Percentiles rank a stretch among this genome's conserved stretches.
These are phyloP conservation scores for Neopipo cinnamomea DNA, from an alignment of 2,113 vertebrate species.

Conservation along the genomic window DNA sequence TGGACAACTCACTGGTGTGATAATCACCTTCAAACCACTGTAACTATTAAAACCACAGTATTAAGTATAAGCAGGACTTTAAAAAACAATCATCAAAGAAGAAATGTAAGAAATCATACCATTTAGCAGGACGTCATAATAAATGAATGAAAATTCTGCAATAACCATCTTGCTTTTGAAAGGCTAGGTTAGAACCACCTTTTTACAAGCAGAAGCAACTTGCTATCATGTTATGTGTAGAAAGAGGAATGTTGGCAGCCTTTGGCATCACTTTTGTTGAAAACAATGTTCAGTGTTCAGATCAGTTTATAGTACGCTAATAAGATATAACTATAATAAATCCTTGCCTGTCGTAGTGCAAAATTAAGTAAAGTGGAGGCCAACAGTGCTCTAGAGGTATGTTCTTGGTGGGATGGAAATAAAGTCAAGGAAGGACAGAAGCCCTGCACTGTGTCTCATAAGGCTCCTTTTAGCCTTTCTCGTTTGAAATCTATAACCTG, in stretches of 20 bases:
- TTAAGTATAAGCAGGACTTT: not conserved
- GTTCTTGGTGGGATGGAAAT: not conserved
- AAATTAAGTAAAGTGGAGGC: not conserved
- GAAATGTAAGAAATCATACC: not conserved
- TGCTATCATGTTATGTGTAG: not conserved
- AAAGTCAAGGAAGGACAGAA: not conserved
- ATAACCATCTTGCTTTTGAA: not conserved
- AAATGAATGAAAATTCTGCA: not conserved
- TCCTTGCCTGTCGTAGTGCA: not conserved
- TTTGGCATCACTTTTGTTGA: not conserved
- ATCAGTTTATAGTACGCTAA: not conserved
- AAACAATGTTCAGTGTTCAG: not conserved
- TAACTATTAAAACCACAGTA: not conserved
- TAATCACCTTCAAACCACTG: not conserved
- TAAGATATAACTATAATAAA: not conserved
- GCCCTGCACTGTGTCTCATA: not conserved
- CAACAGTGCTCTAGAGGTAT: not conserved
- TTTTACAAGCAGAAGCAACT: not conserved
- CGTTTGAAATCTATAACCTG: not conserved
- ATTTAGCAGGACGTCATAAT: not conserved
- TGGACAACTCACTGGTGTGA: not conserved
- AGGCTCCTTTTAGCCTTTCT: not conserved
- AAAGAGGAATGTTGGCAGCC: not conserved
- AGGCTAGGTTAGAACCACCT: not conserved
- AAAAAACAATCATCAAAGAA: not conserved